Evolutionary conservation across 1,140 invertebrate genomes (phyloP).

Genomic region (Drosophila sturtevanti): DNA sequence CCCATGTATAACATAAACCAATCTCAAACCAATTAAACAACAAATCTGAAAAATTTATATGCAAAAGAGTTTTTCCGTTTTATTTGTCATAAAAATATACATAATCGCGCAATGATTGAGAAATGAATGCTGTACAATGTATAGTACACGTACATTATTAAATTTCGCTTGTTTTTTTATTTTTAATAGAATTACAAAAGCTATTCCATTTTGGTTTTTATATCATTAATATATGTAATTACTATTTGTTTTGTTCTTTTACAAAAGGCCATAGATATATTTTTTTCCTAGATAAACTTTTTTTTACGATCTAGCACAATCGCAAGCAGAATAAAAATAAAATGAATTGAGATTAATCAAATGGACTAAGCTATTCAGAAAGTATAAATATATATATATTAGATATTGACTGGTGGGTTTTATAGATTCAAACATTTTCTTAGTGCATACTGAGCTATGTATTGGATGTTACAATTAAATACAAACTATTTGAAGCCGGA

Average conservation of each 20-base stretch:
- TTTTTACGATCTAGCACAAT: conserved; percentile 15
- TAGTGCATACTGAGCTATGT: conserved; percentile 7
- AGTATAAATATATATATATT: conserved; percentile 18
- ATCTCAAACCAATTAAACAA: conserved; percentile 10
- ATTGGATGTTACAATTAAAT: background rate
- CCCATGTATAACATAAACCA: too few relatives aligned
- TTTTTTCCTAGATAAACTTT: conserved; percentile 43
- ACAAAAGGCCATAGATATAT: conserved; percentile 64
- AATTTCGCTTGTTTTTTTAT: conserved; percentile 33
- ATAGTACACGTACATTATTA: conserved; percentile 38
- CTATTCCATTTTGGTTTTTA: conserved; percentile 61
- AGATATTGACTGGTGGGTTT: conserved; percentile 61
- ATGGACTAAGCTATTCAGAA: conserved; percentile 28
- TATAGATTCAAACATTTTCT: background rate
- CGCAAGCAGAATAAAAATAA: conserved; percentile 43
- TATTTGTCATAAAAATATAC: conserved; percentile 60
- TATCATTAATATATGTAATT: conserved; percentile 38
- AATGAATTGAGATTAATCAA: background rate
- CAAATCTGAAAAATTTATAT: conserved; percentile 44
- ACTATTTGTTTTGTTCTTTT: conserved; percentile 30
- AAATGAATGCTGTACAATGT: conserved; percentile 20
- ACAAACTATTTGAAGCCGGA: background rate
- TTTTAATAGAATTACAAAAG: conserved; percentile 63
- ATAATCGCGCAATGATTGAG: conserved; percentile 51
- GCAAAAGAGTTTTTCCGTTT: conserved; percentile 63